Percentiles rank a stretch among this genome's conserved stretches.
These are phyloP conservation scores for Genyomyrus donnyi DNA, from an alignment of 2,113 vertebrate species.

Conservation along the genomic window DNA sequence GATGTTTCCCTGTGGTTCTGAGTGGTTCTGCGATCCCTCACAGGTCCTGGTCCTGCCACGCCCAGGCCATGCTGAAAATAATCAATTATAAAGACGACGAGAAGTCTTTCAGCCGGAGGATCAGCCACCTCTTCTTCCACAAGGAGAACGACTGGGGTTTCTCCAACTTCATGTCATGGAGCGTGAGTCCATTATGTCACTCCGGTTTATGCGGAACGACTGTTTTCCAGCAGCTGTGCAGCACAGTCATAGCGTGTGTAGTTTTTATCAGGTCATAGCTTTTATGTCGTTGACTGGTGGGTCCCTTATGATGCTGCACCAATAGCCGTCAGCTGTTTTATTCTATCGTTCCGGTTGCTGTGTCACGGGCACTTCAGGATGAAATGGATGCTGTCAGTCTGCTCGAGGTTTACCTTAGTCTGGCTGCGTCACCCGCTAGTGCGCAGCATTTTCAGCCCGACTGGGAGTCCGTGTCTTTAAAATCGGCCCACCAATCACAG, in stretches of 20 bases:
- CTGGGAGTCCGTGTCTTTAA: background rate
- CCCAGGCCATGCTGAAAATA: slow-evolving; percentile 97
- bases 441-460: background rate
- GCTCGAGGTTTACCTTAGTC: background rate
- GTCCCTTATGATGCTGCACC: background rate
- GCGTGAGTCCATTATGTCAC: slow-evolving; percentile 69
- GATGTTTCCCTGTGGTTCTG: background rate
- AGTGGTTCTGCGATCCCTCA: too few species aligned
- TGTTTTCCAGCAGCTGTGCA: background rate
- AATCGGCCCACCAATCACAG: background rate
- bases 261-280: background rate
- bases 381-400: background rate
- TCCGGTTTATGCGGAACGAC: background rate
- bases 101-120: slow-evolving; percentile 95
- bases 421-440: background rate
- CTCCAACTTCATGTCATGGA: slow-evolving; percentile 99
- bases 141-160: slow-evolving; percentile 99
- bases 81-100: slow-evolving; percentile 98
- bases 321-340: background rate
- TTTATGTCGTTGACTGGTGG: background rate
- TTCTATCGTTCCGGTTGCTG: background rate
- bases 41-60: slow-evolving; percentile 98
- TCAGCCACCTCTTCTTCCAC: slow-evolving; percentile 98
- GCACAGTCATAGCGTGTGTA: background rate
- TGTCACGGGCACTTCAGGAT: background rate